phyloP scores from a whole-genome alignment of 92 coral and sea anemone genomes.

The Paramuricea clavata region DNA sequence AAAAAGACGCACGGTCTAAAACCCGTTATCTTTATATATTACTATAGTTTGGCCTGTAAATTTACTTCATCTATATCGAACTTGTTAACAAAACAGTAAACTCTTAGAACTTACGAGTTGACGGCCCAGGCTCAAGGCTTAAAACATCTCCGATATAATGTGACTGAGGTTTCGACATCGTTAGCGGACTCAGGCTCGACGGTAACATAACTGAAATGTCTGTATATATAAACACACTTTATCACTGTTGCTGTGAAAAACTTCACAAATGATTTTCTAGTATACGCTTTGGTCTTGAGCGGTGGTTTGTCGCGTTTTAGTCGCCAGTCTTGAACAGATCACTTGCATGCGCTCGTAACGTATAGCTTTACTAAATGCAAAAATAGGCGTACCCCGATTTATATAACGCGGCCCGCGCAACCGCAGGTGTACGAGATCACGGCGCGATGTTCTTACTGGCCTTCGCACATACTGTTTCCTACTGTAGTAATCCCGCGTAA shows the following conservation, averaged over 20 bases:
- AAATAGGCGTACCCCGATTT: neutral
- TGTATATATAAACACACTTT: no score
- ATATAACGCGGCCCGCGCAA: conserved; percentile 8
- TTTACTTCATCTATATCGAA: neutral
- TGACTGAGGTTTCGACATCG: conserved; percentile 41
- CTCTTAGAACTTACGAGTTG: conserved; percentile 35
- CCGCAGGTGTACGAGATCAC: conserved; percentile 32
- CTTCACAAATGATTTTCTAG: neutral
- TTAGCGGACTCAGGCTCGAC: conserved; percentile 11
- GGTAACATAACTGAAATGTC: conserved; percentile 32
- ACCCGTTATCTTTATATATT: no score
- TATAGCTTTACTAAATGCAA: neutral
- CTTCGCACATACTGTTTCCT: neutral
- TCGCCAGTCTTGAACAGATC: neutral
- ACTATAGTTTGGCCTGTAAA: no score
- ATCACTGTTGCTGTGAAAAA: no score
- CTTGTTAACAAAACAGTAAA: neutral
- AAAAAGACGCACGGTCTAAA: no score
- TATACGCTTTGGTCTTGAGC: neutral
- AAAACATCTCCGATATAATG: conserved; percentile 39
- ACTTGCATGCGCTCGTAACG: neutral
- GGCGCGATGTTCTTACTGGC: neutral
- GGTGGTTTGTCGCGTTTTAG: neutral
- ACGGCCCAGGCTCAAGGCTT: conserved; percentile 23
- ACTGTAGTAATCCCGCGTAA: conserved; percentile 14